These are phyloP conservation scores for Allobates femoralis DNA, from an alignment of 2,797 vertebrate species.

Conservation along the genomic window DNA sequence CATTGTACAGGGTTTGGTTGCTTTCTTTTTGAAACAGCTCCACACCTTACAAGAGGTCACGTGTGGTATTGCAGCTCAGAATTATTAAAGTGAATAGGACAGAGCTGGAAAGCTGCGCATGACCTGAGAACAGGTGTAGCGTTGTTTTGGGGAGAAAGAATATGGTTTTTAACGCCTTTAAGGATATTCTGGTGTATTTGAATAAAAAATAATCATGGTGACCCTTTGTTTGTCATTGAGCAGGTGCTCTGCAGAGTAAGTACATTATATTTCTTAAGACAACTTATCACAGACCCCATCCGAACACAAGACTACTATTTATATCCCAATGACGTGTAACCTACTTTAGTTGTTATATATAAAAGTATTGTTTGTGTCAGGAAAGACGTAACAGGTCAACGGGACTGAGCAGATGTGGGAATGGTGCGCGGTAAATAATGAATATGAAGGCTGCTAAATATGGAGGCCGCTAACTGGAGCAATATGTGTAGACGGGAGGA, in stretches of 20 bases:
- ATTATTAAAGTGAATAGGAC: too few species aligned
- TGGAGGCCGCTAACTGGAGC: too few species aligned
- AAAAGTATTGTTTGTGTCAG: slow-evolving; percentile 24
- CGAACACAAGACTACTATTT: not conserved
- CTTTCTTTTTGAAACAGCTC: too few species aligned
- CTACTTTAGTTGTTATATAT: slow-evolving; percentile 20
- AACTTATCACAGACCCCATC: not conserved
- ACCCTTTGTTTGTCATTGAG: not conserved
- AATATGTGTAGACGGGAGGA: not conserved
- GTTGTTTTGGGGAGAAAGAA: too few species aligned
- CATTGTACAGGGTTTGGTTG: too few species aligned
- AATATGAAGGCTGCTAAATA: not conserved
- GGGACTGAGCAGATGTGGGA: not conserved
- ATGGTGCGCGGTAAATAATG: not conserved
- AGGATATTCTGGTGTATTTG: too few species aligned
- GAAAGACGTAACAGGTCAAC: not conserved
- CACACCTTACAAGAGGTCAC: too few species aligned
- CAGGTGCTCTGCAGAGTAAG: not conserved
- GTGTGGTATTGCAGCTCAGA: too few species aligned
- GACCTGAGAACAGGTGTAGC: too few species aligned
- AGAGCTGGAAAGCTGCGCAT: too few species aligned
- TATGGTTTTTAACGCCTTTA: too few species aligned
- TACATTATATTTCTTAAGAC: not conserved
- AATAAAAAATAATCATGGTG: too few species aligned
- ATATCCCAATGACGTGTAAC: slow-evolving; percentile 26